A percentile compares a stretch with the other conserved stretches of the same genome.
Conservation (phyloP, 2,113 vertebrate genomes). For the Eptesicus fuscus region DNA sequence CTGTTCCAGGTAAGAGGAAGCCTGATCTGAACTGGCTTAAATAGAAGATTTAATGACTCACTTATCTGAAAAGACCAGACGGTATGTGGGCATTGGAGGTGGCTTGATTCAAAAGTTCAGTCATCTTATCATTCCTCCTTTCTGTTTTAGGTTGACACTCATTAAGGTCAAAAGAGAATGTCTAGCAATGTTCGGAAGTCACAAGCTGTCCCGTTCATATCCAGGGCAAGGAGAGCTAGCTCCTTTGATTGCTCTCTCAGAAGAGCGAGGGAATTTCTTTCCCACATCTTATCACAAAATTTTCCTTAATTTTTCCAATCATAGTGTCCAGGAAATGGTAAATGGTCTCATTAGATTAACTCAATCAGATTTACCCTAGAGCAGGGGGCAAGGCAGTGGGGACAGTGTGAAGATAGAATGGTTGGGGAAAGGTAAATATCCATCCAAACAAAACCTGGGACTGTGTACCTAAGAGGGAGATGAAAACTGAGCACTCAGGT, state of each 20-base stretch:
- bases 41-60: not conserved
- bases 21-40: not conserved
- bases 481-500: not conserved
- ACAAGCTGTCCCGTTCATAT: not conserved
- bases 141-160: not conserved
- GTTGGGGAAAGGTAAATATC: not conserved
- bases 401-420: not conserved
- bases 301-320: not conserved
- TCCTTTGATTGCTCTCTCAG: not conserved
- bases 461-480: not conserved
- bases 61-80: not conserved
- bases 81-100: not conserved
- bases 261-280: not conserved
- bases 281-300: not conserved
- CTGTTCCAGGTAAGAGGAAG: not conserved
- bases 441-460: not conserved
- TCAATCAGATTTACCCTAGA: not conserved
- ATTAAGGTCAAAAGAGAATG: not conserved
- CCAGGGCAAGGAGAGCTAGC: not conserved
- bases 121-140: not conserved
- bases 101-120: not conserved
- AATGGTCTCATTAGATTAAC: not conserved
- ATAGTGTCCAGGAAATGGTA: not conserved
- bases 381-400: accelerated
- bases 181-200: not conserved